Conservation (phyloP, 1,140 invertebrate genomes). For the Ctenoplectra terminalis region DNA sequence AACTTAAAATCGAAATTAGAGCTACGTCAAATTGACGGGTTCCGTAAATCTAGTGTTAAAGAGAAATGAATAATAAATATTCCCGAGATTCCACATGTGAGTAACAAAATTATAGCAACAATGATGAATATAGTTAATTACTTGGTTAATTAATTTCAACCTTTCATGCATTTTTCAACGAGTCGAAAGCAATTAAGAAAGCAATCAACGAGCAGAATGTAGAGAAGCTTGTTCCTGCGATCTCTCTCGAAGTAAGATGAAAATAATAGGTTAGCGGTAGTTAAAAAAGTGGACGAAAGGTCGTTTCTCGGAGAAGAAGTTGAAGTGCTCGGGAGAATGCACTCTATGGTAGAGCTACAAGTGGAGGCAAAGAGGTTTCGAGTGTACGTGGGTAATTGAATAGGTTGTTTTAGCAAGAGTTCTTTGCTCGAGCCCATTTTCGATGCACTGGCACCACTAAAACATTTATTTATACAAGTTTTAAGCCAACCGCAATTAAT, state of each 20-base stretch:
- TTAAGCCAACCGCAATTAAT: conserved; percentile 1
- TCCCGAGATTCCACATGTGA: no score
- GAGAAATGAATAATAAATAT: no score
- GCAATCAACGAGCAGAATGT: neutral
- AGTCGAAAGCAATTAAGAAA: no score
- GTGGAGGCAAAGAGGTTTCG: conserved; percentile 49
- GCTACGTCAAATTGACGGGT: no score
- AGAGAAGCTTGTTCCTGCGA: neutral
- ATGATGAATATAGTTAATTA: no score
- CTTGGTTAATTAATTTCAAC: no score
- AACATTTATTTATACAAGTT: conserved; percentile 28
- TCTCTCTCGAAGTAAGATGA: neutral
- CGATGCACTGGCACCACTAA: neutral
- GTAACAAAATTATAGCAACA: no score
- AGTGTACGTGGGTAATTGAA: conserved; percentile 55
- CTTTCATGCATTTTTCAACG: no score
- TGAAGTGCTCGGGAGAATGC: conserved; percentile 38
- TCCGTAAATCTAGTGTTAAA: no score
- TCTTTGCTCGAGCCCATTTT: conserved; percentile 24
- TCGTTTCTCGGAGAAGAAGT: conserved; percentile 46
- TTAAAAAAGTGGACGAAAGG: conserved; percentile 45
- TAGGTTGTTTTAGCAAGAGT: conserved; percentile 44
- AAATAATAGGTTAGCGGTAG: conserved; percentile 2
- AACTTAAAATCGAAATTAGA: no score
- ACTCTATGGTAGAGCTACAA: conserved; percentile 46